These are phyloP conservation scores for Heterotis niloticus DNA, from an alignment of 2,113 vertebrate species.

Conservation along the genomic window DNA sequence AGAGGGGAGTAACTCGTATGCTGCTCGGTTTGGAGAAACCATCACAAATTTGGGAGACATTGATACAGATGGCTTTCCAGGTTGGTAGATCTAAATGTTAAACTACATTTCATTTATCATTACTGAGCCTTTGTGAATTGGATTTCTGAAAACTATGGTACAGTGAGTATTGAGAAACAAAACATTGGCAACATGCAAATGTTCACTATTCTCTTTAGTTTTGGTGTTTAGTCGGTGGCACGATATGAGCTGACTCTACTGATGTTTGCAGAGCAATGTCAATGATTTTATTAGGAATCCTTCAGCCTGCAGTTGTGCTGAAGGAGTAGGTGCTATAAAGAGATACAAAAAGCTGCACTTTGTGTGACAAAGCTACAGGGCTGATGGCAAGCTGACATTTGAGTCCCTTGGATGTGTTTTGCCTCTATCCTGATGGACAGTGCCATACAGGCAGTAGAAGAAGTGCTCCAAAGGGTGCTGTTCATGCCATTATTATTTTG, in stretches of 20 bases:
- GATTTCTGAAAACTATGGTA: not conserved
- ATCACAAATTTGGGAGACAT: conserved; percentile 88
- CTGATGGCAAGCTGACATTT: not conserved
- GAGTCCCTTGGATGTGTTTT: not conserved
- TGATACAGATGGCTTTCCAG: conserved; percentile 88
- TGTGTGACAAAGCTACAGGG: not conserved
- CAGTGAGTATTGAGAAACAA: not conserved
- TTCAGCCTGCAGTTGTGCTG: not conserved
- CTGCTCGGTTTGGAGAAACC: conserved; percentile 86
- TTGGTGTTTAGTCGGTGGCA: not conserved
- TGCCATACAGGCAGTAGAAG: not conserved
- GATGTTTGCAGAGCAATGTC: not conserved
- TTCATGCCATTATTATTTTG: not conserved
- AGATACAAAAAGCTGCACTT: not conserved
- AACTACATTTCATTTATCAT: not conserved
- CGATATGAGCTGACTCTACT: not conserved
- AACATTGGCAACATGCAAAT: too few species aligned
- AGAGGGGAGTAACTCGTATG: conserved; percentile 73
- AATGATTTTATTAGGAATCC: not conserved
- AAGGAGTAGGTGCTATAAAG: not conserved
- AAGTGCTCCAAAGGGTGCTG: not conserved
- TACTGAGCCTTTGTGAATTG: not conserved
- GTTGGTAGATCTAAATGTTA: conserved; percentile 51
- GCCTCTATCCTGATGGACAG: not conserved
- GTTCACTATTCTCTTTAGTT: too few species aligned